Conservation (phyloP, 2,888 invertebrate species). For the Biston betularia region DNA sequence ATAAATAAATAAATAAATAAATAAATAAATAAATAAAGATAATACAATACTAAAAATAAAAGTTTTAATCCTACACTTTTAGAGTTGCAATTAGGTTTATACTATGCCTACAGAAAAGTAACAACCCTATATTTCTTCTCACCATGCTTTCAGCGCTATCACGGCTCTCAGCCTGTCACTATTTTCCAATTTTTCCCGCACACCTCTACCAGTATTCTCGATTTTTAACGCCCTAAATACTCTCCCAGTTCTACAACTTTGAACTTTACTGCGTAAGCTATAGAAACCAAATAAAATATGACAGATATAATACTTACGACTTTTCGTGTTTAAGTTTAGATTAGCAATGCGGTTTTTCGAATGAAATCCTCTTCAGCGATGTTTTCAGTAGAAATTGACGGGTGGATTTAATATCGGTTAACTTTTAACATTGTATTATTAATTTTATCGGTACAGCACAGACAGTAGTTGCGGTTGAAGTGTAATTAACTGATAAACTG, state of each 20-base stretch:
- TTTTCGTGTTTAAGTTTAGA: conserved; percentile 49
- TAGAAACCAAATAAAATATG: conserved; percentile 27
- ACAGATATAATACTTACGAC: conserved; percentile 46
- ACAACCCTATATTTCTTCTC: conserved; percentile 64
- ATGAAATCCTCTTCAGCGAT: conserved; percentile 70
- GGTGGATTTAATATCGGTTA: conserved; percentile 73
- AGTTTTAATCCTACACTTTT: too few species aligned
- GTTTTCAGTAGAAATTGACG: conserved; percentile 59
- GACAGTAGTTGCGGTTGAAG: conserved; percentile 55
- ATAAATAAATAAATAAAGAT: too few species aligned
- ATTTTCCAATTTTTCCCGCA: conserved; percentile 81
- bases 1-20: too few species aligned
- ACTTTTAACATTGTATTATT: conserved; percentile 47
- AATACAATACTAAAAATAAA: too few species aligned
- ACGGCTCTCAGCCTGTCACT: conserved; percentile 84
- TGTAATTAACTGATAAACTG: conserved; percentile 54
- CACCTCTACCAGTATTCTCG: conserved; percentile 38
- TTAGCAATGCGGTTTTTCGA: conserved; percentile 83
- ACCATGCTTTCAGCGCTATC: conserved; percentile 79
- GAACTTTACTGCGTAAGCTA: conserved; percentile 35
- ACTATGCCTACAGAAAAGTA: background rate
- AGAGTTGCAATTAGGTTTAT: too few species aligned
- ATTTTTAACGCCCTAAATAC: conserved; percentile 42
- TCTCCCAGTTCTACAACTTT: conserved; percentile 30
- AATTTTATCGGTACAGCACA: conserved; percentile 61